Evolutionary conservation across 2,888 invertebrate genomes (phyloP), one percentile per base, ranked within the genome.

Genomic region (Pollenia labialis): DNA sequence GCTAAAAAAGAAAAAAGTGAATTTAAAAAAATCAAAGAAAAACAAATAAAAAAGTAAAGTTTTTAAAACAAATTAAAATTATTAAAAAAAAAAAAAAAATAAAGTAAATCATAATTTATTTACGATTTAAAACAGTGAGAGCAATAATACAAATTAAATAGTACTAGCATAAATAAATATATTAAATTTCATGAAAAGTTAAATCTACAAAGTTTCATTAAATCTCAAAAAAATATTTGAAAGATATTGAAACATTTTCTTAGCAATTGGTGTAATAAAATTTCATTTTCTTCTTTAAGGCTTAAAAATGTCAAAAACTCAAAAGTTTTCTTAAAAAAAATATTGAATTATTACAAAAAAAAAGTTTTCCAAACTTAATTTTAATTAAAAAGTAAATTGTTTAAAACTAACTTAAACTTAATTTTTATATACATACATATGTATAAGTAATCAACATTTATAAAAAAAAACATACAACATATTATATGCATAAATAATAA

Each of bases 261-360:
- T 3, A 50, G 60, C 46, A 77, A 74, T 10, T 50, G 18, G 16
- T 10, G 23, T 40, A 40, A 44, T 16, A 77, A 54, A 46, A 12
- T 69, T 12, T 76, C 50, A 6, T 50, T 56, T 60, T 68, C 4
- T 50, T 68, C 12, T 32, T 71, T 46, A n/a, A 85, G 84, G 40
- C 62, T 62, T 69, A 74, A 84, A 62, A 60, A 85, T 80, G 79
- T 72, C 79, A 74, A 84, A 79, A 84, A 84, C 84, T 79, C 68
- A 46, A 54, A 77, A 58, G n/a, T 75, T 44, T 52, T 52, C 16
- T 23, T 9, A 42, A 42, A 48, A 62, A 44, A 68, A 50, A 16
- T 69, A 48, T 46, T 8, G 14, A 75, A 68, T 7, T 69, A 66
- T 44, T 58, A 0, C n/a, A 32, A 44, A 64, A 72, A 54, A 71